Evolutionary conservation across 2,797 vertebrate genomes (phyloP), one percentile per base, ranked within the genome.

Genomic region (Neopelma chrysocephalum): DNA sequence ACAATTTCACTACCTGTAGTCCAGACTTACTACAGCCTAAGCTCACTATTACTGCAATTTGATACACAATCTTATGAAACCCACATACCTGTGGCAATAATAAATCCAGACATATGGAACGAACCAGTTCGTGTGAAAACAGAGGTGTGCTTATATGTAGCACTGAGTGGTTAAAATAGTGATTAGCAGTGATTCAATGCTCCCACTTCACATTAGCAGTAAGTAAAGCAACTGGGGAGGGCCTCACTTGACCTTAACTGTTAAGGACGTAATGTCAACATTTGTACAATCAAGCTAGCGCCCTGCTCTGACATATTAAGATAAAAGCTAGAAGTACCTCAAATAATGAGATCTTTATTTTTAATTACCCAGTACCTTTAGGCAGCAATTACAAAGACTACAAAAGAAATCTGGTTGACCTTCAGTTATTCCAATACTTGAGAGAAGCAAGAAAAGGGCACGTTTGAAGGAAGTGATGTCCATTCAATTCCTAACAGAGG

Each of bases 291-390:
- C 93, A 90, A 83, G 61, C 61, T 65, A 61, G 38, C 45, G 62
- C 50, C 82, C 76, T 86, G 64, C 54, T 81, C 87, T 89, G 66
- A 72, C 43, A 88, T 57, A 77, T 34, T 69, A 94, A 88, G 43
- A 90, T 56, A 94, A 94, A 94, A 94, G 61, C 38, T 51, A 81
- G 32, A 86, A 91, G 62, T 56, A 94, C 26, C 72, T 91, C 76
- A 94, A 96, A 90, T 90, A 94, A 88, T 42, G 51, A 92, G 65
- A 95, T 82, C 80, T 91, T 90, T 79, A 84, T 65, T 96, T 90
- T 89, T 90, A 90, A 94, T 96, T 79, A 94, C 6, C 23, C n/a
- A n/a, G 23, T 91, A 84, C 47, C 87, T 92, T 91, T 38, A 92
- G 84, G 92, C 87, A 95, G 77, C 54, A 94, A 73, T 82, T 94